A percentile compares a stretch with the other conserved stretches of the same genome.
These are phyloP conservation scores for Bursaphelenchus mucronatus DNA, from an alignment of 1,140 invertebrate species.

Conservation along the genomic window DNA sequence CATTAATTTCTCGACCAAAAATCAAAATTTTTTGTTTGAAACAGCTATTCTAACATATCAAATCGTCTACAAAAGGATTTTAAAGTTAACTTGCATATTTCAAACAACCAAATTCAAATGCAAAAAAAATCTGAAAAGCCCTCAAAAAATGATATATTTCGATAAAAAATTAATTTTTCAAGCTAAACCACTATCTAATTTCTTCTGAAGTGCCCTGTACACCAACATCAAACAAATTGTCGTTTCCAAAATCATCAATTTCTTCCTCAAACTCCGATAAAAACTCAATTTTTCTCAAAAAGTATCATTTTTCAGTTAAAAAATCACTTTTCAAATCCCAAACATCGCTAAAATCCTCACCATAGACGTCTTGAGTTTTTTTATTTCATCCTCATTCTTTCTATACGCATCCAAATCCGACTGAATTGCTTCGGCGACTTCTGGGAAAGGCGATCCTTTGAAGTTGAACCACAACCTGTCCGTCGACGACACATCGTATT, in stretches of 20 bases:
- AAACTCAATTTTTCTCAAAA: too few relatives aligned
- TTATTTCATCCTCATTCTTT: conserved; percentile 91
- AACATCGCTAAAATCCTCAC: conserved; percentile 62
- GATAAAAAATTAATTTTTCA: conserved; percentile 4
- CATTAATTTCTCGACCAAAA: conserved; percentile 23
- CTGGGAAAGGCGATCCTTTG: conserved; percentile 80
- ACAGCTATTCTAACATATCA: too few relatives aligned
- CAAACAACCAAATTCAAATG: too few relatives aligned
- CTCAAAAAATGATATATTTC: background rate
- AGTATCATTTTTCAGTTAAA: too few relatives aligned
- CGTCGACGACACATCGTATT: conserved; percentile 81
- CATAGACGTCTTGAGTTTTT: conserved; percentile 86
- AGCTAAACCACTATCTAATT: too few relatives aligned
- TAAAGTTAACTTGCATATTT: too few relatives aligned
- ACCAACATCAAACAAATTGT: too few relatives aligned
- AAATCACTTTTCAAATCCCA: background rate
- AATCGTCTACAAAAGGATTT: too few relatives aligned
- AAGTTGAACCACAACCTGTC: conserved; percentile 62
- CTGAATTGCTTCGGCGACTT: conserved; percentile 94
- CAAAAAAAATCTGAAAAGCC: too few relatives aligned
- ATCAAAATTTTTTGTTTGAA: too few relatives aligned
- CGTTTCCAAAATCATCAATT: background rate
- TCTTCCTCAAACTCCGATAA: too few relatives aligned
- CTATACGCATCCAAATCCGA: conserved; percentile 90
- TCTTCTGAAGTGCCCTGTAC: too few relatives aligned